Conservation (phyloP, 2,113 vertebrate genomes). For the Tachuris rubrigastra region DNA sequence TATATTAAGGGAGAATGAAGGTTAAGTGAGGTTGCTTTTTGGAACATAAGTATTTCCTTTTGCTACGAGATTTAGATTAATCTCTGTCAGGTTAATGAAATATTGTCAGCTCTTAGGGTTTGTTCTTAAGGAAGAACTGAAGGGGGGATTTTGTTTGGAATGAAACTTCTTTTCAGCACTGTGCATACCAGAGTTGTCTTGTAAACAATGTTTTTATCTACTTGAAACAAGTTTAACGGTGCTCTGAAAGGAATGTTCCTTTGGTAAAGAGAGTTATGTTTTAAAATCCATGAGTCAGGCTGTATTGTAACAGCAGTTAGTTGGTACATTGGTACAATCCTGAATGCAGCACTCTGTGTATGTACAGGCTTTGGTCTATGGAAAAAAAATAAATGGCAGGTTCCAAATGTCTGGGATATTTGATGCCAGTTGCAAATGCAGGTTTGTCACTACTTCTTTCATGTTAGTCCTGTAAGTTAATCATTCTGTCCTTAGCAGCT, state of each 20-base stretch:
- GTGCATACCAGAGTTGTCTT: not conserved
- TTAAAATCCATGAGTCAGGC: not conserved
- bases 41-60: not conserved
- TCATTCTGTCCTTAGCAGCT: not conserved
- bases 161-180: not conserved
- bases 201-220: not conserved
- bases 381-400: accelerated
- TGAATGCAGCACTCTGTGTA: not conserved
- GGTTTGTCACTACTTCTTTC: not conserved
- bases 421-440: not conserved
- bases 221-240: not conserved
- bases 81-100: not conserved
- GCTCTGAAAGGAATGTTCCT: not conserved
- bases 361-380: not conserved
- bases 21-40: not conserved
- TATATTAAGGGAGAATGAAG: not conserved
- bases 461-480: not conserved
- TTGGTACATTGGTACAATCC: not conserved
- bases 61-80: not conserved
- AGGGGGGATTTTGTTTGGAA: not conserved
- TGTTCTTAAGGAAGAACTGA: not conserved
- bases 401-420: not conserved
- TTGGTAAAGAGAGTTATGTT: not conserved
- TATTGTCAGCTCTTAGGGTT: not conserved
- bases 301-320: not conserved